Evolutionary conservation across 2,888 invertebrate genomes (phyloP).

Genomic region (Furcula furcula): DNA sequence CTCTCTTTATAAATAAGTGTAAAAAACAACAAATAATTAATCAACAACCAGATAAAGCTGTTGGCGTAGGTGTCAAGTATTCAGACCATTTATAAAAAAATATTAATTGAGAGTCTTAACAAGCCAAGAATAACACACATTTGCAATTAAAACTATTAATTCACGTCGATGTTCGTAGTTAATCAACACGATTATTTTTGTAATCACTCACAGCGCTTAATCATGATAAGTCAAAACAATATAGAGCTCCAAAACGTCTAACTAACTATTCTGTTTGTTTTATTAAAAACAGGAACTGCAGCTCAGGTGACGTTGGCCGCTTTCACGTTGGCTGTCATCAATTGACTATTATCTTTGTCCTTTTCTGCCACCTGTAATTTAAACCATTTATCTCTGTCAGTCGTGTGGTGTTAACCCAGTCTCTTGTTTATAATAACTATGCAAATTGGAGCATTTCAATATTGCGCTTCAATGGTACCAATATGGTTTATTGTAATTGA

Average conservation of each 20-base stretch:
- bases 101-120: background rate
- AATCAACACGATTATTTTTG: constrained; percentile 38
- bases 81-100: background rate
- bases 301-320: constrained; percentile 20
- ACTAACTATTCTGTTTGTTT: constrained; percentile 10
- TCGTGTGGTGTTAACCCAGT: constrained; percentile 47
- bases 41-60: background rate
- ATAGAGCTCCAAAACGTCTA: constrained; percentile 16
- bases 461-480: constrained; percentile 57
- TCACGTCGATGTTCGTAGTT: constrained; percentile 21
- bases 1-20: too few species aligned
- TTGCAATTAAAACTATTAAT: constrained; percentile 19
- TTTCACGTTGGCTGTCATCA: constrained; percentile 22
- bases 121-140: constrained; percentile 3
- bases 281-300: constrained; percentile 13
- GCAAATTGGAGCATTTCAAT: constrained; percentile 72
- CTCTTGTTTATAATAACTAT: constrained; percentile 72
- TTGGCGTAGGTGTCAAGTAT: background rate
- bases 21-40: background rate
- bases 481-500: constrained; percentile 64
- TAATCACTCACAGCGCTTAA: constrained; percentile 31
- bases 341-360: constrained; percentile 21
- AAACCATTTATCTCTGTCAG: constrained; percentile 36
- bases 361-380: constrained; percentile 26
- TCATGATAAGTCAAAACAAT: constrained; percentile 25